Conservation (phyloP, 2,797 vertebrate genomes). For the Loris lydekkerianus region DNA sequence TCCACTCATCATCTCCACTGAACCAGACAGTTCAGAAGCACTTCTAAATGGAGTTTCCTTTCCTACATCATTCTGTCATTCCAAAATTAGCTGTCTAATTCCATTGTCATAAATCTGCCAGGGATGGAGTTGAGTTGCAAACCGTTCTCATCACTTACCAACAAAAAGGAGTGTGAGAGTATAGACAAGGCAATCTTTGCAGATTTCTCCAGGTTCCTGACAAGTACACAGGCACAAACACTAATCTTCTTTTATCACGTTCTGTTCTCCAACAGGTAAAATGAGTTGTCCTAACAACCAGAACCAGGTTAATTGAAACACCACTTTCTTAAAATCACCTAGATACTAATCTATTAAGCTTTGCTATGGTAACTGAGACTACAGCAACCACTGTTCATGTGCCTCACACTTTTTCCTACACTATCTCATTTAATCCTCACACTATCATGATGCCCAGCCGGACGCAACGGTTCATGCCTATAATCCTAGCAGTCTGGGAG, state of each 20-base stretch:
- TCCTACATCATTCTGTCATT: slow-evolving; percentile 18
- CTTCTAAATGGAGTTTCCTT: slow-evolving; percentile 37
- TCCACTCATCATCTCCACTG: background rate
- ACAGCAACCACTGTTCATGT: background rate
- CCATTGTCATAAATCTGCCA: background rate
- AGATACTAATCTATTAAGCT: background rate
- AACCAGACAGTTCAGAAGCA: slow-evolving; percentile 6
- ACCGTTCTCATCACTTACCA: slow-evolving; percentile 44
- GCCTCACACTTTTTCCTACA: slow-evolving; percentile 26
- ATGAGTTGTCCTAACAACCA: background rate
- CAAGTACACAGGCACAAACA: slow-evolving; percentile 31
- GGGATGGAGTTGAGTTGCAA: slow-evolving; percentile 21
- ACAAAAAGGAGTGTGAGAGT: slow-evolving; percentile 9
- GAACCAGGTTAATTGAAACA: background rate
- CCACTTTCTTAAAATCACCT: slow-evolving; percentile 46
- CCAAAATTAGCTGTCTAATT: slow-evolving; percentile 27
- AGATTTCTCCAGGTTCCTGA: slow-evolving; percentile 39
- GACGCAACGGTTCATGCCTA: too few relatives aligned
- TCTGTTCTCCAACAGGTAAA: slow-evolving; percentile 2
- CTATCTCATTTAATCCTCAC: slow-evolving; percentile 50
- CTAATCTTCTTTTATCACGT: background rate
- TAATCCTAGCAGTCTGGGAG: too few relatives aligned
- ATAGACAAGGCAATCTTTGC: slow-evolving; percentile 31
- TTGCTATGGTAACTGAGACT: slow-evolving; percentile 17
- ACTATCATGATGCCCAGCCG: too few relatives aligned